Base-by-base conservation (phyloP, 2,888 invertebrate species). In the Orgyia antiqua region DNA sequence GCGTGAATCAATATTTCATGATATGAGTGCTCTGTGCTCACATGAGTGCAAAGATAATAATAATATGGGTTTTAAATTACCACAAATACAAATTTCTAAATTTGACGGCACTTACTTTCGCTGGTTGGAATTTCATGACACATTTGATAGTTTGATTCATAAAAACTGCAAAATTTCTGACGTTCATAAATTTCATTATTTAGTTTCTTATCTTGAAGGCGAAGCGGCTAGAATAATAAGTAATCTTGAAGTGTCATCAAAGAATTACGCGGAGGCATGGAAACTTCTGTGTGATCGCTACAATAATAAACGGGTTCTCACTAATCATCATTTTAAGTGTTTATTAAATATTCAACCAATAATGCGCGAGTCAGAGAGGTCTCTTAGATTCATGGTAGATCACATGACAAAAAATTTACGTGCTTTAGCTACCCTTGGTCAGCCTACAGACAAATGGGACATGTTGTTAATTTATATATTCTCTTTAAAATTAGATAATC, bases 51-150 rank as follows among this genome's bases (percentile, higher is more conserved):
- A n/a, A n/a, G n/a, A n/a, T n/a, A n/a, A n/a, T n/a, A n/a, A n/a
- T n/a, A n/a, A n/a, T n/a, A n/a, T n/a, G n/a, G n/a, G 19, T 19
- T 19, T 32, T 25, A 25, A 10, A 2, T 19, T 26, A 13, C 50
- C 45, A 6, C 37, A 42, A 23, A 48, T 51, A 7, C 36, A 47
- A 33, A 47, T 51, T 19, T 10, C 42, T 0, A 48, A 44, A 25
- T 53, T 50, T 40, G 42, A 51, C 13, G 53, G 53, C 0, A 12
- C 44, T 10, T 44, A 44, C 31, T 47, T 49, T 18, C 41, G 39
- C 2, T 51, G 50, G 46, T 29, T 53, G 3, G 48, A 51, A 11
- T 53, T 49, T 24, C 38, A 45, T 2, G 51, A 53, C 12, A 47
- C 45, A 0, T 49, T 38, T 27, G 29, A 21, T 4, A 26, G 3